Evolutionary conservation across 2,797 vertebrate species (phyloP).

Genomic region (Geotrypetes seraphini): DNA sequence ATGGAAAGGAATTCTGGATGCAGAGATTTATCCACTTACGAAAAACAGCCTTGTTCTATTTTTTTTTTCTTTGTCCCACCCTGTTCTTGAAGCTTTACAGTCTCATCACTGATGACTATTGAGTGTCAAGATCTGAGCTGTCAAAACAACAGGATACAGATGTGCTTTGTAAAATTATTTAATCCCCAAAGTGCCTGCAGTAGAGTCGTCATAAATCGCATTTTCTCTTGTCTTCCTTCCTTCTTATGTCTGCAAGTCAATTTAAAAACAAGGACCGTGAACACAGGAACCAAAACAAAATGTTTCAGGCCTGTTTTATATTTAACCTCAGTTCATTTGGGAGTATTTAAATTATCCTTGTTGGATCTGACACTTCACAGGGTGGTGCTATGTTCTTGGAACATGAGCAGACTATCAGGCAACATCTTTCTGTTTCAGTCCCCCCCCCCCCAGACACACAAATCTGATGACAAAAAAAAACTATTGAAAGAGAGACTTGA

Average conservation of each 20-base stretch:
- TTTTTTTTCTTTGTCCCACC: background rate
- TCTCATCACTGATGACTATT: background rate
- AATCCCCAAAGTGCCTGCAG: constrained; percentile 2
- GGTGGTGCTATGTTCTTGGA: too few relatives aligned
- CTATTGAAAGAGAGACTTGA: constrained; percentile 7
- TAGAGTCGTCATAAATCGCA: constrained; percentile 13
- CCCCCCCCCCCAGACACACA: too few relatives aligned
- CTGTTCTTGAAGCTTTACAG: background rate
- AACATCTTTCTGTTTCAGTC: too few relatives aligned
- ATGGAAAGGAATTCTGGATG: constrained; percentile 36
- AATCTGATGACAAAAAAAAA: too few relatives aligned
- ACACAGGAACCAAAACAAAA: too few relatives aligned
- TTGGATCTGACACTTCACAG: too few relatives aligned
- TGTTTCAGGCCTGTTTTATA: too few relatives aligned
- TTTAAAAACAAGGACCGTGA: too few relatives aligned
- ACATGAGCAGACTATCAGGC: too few relatives aligned
- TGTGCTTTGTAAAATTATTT: constrained; percentile 24
- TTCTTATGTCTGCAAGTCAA: background rate
- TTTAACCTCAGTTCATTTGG: too few relatives aligned
- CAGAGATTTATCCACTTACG: constrained; percentile 15
- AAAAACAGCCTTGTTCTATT: constrained; percentile 5
- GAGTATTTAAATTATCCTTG: too few relatives aligned
- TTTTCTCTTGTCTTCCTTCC: background rate
- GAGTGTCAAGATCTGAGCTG: constrained; percentile 10
- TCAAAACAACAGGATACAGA: constrained; percentile 32